Evolutionary conservation across 1,140 invertebrate species (phyloP).

Genomic region (Diorhabda sublineata): DNA sequence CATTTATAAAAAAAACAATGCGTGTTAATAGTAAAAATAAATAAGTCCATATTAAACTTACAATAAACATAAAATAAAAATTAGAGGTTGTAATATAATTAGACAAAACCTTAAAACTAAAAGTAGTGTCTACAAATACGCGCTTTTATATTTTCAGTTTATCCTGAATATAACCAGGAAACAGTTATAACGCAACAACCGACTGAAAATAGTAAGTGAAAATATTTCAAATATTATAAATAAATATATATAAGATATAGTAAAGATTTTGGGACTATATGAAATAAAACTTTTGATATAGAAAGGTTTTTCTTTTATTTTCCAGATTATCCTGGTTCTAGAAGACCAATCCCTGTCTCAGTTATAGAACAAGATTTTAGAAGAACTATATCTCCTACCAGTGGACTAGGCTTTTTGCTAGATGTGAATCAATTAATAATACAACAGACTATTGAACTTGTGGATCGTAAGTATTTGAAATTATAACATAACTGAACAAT

Average conservation of each 20-base stretch:
- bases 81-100: no score
- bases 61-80: no score
- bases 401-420: constrained; percentile 56
- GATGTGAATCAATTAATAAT: constrained; percentile 52
- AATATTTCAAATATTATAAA: no score
- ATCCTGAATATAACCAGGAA: not conserved
- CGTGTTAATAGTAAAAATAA: no score
- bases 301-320: not conserved
- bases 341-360: constrained; percentile 51
- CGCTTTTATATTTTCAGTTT: not conserved
- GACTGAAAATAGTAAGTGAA: not conserved
- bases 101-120: no score
- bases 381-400: constrained; percentile 51
- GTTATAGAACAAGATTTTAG: constrained; percentile 51
- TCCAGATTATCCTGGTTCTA: constrained; percentile 20
- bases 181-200: not conserved
- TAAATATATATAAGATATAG: no score
- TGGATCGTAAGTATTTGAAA: constrained; percentile 49
- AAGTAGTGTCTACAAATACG: no score
- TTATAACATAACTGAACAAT: no score
- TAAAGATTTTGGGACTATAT: no score
- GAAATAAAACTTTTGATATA: no score
- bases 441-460: constrained; percentile 56
- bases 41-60: no score
- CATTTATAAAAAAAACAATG: no score